Conservation (phyloP, 2,888 invertebrate species). For the Hirtodrosophila duncani region DNA sequence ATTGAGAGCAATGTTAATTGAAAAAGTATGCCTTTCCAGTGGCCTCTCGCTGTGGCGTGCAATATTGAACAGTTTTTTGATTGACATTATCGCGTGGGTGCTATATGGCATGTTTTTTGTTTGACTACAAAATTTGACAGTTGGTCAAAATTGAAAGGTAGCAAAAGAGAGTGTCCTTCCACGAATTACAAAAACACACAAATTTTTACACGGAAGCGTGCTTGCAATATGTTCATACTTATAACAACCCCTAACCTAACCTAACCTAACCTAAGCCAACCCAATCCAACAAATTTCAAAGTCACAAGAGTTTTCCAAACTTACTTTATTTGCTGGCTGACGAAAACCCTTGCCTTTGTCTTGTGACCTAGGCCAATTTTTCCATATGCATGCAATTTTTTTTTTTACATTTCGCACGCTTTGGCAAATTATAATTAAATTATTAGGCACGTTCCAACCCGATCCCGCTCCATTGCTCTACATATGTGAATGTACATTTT, state of each 20-base stretch:
- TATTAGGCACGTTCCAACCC: slow-evolving; percentile 60
- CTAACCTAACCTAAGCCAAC: slow-evolving; percentile 1
- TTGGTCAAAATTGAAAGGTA: slow-evolving; percentile 16
- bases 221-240: neutral
- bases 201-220: neutral
- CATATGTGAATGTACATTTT: slow-evolving; percentile 4
- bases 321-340: slow-evolving; percentile 32
- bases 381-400: slow-evolving; percentile 49
- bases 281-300: slow-evolving; percentile 10
- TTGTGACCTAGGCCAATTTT: slow-evolving; percentile 25
- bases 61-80: slow-evolving; percentile 63
- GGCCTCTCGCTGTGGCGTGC: slow-evolving; percentile 32
- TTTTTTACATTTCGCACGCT: slow-evolving; percentile 54
- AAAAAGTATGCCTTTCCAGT: slow-evolving; percentile 31
- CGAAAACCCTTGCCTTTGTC: slow-evolving; percentile 43
- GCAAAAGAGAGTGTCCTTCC: no score
- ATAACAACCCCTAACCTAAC: slow-evolving; percentile 16
- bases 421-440: slow-evolving; percentile 62
- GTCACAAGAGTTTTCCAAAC: no score
- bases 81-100: slow-evolving; percentile 73
- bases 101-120: slow-evolving; percentile 31
- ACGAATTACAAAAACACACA: no score
- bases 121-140: slow-evolving; percentile 7
- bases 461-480: slow-evolving; percentile 5
- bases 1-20: slow-evolving; percentile 61